phyloP scores from a whole-genome alignment of 2,888 invertebrate species.

The Cantharis flavilabris region DNA sequence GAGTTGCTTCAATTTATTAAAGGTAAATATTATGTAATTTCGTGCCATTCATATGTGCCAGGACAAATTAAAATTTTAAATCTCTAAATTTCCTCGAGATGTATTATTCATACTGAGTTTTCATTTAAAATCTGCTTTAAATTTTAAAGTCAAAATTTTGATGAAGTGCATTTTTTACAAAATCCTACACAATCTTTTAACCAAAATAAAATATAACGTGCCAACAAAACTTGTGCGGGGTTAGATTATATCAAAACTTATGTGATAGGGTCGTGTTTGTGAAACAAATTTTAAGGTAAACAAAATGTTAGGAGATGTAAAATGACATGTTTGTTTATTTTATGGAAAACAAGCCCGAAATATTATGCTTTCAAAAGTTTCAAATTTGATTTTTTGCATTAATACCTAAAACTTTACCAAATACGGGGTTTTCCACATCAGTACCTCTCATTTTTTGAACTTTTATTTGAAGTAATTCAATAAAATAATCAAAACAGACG shows the following conservation, averaged over 20 bases:
- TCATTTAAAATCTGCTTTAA: neutral
- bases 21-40: conserved; percentile 2
- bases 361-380: neutral
- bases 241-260: conserved; percentile 4
- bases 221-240: neutral
- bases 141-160: neutral
- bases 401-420: neutral
- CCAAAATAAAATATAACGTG: neutral
- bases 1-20: conserved; percentile 1
- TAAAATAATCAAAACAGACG: no score
- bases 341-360: neutral
- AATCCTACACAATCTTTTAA: neutral
- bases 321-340: neutral
- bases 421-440: no score
- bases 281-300: neutral
- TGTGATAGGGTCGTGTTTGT: neutral
- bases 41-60: neutral
- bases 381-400: neutral
- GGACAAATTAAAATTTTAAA: neutral
- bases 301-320: neutral
- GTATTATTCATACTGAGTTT: neutral
- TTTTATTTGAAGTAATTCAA: no score
- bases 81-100: neutral
- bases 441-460: no score
- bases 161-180: neutral